Conservation (phyloP, 1,140 invertebrate species). For the Agrypnia vestita region DNA sequence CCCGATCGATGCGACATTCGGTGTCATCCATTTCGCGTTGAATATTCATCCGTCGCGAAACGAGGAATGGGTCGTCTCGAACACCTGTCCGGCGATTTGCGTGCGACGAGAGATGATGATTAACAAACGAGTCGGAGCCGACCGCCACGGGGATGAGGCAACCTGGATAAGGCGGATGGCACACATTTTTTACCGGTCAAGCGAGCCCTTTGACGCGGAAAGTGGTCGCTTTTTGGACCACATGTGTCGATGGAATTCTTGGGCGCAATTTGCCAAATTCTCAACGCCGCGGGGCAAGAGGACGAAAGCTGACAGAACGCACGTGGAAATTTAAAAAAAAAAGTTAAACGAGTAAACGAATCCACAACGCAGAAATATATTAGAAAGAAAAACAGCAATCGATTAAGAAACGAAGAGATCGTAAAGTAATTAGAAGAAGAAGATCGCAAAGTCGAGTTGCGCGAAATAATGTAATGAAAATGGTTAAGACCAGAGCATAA, state of each 20-base stretch:
- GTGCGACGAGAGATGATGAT: neutral
- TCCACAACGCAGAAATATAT: neutral
- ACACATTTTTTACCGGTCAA: conserved; percentile 41
- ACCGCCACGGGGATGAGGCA: conserved; percentile 25
- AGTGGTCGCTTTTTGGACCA: conserved; percentile 38
- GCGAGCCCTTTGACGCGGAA: conserved; percentile 33
- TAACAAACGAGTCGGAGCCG: conserved; percentile 16
- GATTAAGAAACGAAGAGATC: no score
- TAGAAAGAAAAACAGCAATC: no score
- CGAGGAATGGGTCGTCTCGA: neutral
- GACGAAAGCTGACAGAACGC: no score
- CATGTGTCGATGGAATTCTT: neutral
- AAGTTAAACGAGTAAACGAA: neutral
- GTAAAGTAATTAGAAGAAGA: no score
- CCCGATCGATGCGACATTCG: no score
- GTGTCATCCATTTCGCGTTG: no score
- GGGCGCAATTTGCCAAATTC: no score
- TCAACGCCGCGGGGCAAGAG: no score
- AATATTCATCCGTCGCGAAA: no score
- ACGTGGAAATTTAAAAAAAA: neutral
- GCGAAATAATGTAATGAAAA: no score
- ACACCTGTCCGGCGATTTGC: conserved; percentile 2
- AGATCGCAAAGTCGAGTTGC: no score
- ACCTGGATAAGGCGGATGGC: conserved; percentile 28
- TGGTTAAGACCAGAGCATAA: no score